Evolutionary conservation across 1,140 invertebrate species (phyloP), one percentile per base, ranked within the genome.

Genomic region (Drosophila simulans): DNA sequence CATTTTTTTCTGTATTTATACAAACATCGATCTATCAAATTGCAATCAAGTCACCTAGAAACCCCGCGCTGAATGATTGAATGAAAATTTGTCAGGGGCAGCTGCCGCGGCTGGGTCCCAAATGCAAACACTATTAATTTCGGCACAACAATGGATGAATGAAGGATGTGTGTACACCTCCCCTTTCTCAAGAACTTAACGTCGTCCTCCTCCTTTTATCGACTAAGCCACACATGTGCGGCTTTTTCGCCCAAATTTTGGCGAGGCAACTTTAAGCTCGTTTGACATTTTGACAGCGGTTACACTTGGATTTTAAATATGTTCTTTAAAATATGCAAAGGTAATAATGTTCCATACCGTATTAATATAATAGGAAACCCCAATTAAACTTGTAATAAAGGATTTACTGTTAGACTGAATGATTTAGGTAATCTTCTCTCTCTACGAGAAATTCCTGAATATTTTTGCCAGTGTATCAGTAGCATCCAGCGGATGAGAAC

Each of bases 11-110:
- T 11, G 10, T 39, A 37, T 70, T 37, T 70, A 31, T 51, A 2
- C 37, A 13, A n/a, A 10, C 0, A 17, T 2, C 13, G 45, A 57
- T 77, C 63, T 62, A 77, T 77, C 64, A 77, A 76, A 66, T 22
- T 37, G 15, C 8, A 49, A 76, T 59, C 64, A 45, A 57, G 52
- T 54, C 52, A 77, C 80, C 84, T 84, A 76, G 59, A 84, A 77
- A 57, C 56, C 48, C 13, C 11, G 5, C 17, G 70, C 22, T 20
- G 59, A 77, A 80, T 89, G 83, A 89, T 89, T 84, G 77, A 88
- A 88, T 73, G 84, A 89, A 73, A 89, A 89, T 84, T 89, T 88
- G 83, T 89, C 84, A 84, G 66, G 45, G 73, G 75, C 84, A 77
- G 53, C 65, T 63, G 64, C 72, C 46, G 53, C 42, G 58, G 57